These are phyloP conservation scores for Anomalospiza imberbis DNA, from an alignment of 2,797 vertebrate genomes.

Conservation along the genomic window DNA sequence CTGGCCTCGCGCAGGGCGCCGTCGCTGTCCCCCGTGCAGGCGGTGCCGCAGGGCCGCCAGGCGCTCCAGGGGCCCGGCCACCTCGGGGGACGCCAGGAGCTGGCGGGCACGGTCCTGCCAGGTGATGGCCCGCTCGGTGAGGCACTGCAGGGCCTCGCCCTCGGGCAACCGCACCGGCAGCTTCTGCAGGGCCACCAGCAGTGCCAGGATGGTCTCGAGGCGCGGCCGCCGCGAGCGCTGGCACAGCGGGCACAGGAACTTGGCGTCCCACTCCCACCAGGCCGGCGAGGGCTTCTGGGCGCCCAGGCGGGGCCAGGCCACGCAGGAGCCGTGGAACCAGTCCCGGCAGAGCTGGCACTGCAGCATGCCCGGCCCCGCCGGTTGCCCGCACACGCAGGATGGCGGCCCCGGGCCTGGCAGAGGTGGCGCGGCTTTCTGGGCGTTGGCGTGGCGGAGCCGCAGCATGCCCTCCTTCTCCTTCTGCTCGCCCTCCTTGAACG, in stretches of 20 bases:
- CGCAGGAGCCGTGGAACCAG: slow-evolving; percentile 79
- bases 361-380: slow-evolving; percentile 67
- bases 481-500: slow-evolving; percentile 92
- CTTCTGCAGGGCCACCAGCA: slow-evolving; percentile 91
- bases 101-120: slow-evolving; percentile 94
- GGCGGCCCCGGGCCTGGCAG: slow-evolving; percentile 52
- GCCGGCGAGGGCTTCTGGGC: slow-evolving; percentile 62
- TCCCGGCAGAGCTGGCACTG: slow-evolving; percentile 86
- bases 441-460: slow-evolving; percentile 82
- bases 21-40: slow-evolving; percentile 60
- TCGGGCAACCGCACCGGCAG: slow-evolving; percentile 91
- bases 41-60: slow-evolving; percentile 79
- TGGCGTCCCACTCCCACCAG: slow-evolving; percentile 96
- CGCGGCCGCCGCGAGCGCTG: slow-evolving; percentile 91
- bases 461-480: slow-evolving; percentile 90
- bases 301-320: slow-evolving; percentile 74
- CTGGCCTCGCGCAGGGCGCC: slow-evolving; percentile 34
- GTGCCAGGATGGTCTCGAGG: slow-evolving; percentile 89
- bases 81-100: slow-evolving; percentile 83
- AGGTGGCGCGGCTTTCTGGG: slow-evolving; percentile 70
- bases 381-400: slow-evolving; percentile 72
- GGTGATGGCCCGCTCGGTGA: slow-evolving; percentile 91
- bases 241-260: slow-evolving; percentile 91
- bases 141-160: slow-evolving; percentile 91
- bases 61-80: slow-evolving; percentile 75